Evolutionary conservation across 2,113 vertebrate genomes (phyloP).

Genomic region (Kryptolebias marmoratus): DNA sequence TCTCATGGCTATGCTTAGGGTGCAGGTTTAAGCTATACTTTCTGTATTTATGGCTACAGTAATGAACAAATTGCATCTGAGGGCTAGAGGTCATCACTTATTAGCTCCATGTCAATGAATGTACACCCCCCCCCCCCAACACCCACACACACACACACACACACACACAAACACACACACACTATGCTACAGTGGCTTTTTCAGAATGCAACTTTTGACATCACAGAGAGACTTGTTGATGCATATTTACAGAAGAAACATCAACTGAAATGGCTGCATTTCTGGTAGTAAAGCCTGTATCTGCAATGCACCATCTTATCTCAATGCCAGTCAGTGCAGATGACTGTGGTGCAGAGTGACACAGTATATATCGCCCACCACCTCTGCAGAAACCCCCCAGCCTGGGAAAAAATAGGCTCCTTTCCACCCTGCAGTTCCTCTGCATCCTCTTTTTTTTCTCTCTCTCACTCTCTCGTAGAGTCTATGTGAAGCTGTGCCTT

Average conservation of each 20-base stretch:
- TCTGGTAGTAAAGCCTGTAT: conserved; percentile 58
- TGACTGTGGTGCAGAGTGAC: conserved; percentile 73
- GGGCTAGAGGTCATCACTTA: too few species aligned
- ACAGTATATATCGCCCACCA: conserved; percentile 64
- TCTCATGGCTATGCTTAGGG: too few species aligned
- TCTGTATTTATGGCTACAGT: too few species aligned
- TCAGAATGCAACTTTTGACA: background rate
- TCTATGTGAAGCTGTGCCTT: conserved; percentile 49
- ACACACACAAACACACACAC: too few species aligned
- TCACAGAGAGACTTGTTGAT: conserved; percentile 62
- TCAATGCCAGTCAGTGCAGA: conserved; percentile 67
- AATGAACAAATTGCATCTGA: too few species aligned
- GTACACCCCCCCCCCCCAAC: too few species aligned
- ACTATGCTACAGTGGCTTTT: background rate
- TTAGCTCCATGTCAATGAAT: too few species aligned
- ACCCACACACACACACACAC: too few species aligned
- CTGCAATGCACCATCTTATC: conserved; percentile 77
- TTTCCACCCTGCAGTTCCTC: conserved; percentile 5
- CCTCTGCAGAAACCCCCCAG: conserved; percentile 53
- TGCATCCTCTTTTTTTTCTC: conserved; percentile 32
- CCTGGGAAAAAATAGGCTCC: conserved; percentile 47
- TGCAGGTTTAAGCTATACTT: too few species aligned
- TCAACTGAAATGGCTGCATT: conserved; percentile 31
- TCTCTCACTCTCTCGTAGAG: conserved; percentile 24
- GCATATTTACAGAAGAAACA: conserved; percentile 22